These are phyloP conservation scores for Lasioglossum malachurum DNA, from an alignment of 2,888 invertebrate genomes.

Conservation along the genomic window DNA sequence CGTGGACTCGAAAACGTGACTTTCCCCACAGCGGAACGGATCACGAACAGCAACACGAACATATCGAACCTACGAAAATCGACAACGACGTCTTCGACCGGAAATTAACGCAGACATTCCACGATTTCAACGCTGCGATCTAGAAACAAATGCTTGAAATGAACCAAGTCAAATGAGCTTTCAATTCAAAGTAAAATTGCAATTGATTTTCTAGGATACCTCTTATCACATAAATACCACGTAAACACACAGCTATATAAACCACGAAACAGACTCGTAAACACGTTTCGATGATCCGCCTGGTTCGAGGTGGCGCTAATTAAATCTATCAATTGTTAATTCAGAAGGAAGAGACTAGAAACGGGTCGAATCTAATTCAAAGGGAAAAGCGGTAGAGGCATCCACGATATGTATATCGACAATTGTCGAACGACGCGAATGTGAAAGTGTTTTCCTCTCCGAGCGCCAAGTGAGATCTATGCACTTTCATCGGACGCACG, in stretches of 20 bases:
- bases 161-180: not conserved
- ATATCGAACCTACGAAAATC: not conserved
- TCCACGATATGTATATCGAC: not conserved
- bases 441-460: constrained; percentile 59
- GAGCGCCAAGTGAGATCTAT: constrained; percentile 45
- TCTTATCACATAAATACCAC: no score
- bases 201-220: no score
- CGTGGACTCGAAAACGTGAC: constrained; percentile 25
- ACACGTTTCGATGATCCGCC: not conserved
- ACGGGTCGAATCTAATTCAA: not conserved
- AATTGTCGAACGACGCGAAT: constrained; percentile 36
- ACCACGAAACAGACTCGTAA: not conserved
- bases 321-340: not conserved
- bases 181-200: no score
- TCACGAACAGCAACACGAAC: not conserved
- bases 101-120: not conserved
- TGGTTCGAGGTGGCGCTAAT: not conserved
- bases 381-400: not conserved
- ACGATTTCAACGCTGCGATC: not conserved
- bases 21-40: constrained; percentile 12
- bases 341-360: not conserved
- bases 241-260: not conserved
- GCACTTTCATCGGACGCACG: constrained; percentile 57
- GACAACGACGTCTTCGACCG: not conserved
- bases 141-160: no score